Evolutionary conservation across 1,140 invertebrate genomes (phyloP), one percentile per base, ranked within the genome.

Genomic region (Ostrea denselamellosa): DNA sequence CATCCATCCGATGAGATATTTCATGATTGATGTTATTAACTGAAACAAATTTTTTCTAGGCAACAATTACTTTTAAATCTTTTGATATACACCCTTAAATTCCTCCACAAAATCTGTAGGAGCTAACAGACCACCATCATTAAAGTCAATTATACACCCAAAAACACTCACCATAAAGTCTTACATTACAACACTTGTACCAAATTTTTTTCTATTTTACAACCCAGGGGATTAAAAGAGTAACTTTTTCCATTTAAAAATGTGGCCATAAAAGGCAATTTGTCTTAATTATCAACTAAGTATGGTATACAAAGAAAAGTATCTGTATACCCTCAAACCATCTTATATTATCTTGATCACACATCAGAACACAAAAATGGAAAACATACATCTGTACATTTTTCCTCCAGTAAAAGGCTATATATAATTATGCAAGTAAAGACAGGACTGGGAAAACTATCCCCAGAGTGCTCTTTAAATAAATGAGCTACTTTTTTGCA

Each of bases 21-120:
- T 77, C 68, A 77, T 77, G 68, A 77, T 77, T 25, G 68, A 77
- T 34, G 68, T 34, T 77, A 77, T 44, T 77, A 77, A 34, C 68
- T 28, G 22, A 25, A 17, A 77, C 68, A 77, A 34, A 28, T 77
- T 34, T 77, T 77, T 77, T 22, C 28, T 14, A 77, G 25, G 68
- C 68, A 77, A 77, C 68, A 77, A 77, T 77, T 77, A 77, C 28
- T 25, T 77, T 12, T 77, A 77, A 77, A 77, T 77, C 68, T 77
- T 25, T 77, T 77, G 28, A 77, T 28, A 77, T 77, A 77, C 65
- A 71, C 68, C 25, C 68, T 77, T 28, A 77, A 77, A 77, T 77
- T 77, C 22, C 28, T 62, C n/a, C 0, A 62, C 58, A 62, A 12
- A 28, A 25, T 77, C 28, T 77, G 10, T 77, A 25, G 4, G 28